Evolutionary conservation across 2,888 invertebrate genomes (phyloP).

Genomic region (Cryptus armator): DNA sequence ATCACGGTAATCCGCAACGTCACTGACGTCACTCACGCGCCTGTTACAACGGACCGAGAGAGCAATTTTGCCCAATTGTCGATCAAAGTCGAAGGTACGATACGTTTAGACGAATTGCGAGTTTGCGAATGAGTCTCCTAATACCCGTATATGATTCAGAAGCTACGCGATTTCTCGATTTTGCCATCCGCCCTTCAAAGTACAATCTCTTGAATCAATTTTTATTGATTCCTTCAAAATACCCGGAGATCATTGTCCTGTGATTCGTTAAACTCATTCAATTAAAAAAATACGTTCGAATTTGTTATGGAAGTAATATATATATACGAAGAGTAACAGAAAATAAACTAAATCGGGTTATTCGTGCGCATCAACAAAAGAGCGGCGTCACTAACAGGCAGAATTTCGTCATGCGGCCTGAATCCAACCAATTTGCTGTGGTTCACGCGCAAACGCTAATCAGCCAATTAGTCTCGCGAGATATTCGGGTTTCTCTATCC

Average conservation of each 20-base stretch:
- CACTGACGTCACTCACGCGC: slow-evolving; percentile 75
- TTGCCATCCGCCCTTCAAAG: too few species aligned
- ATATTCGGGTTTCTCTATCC: slow-evolving; percentile 30
- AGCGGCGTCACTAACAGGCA: too few species aligned
- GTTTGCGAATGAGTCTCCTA: slow-evolving; percentile 14
- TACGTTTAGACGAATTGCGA: slow-evolving; percentile 70
- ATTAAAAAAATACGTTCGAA: not conserved
- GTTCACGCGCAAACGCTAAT: slow-evolving; percentile 71
- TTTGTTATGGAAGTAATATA: slow-evolving; percentile 18
- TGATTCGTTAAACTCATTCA: not conserved
- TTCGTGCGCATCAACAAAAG: too few species aligned
- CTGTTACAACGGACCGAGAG: slow-evolving; percentile 72
- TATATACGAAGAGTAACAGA: not conserved
- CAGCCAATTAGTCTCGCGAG: slow-evolving; percentile 72
- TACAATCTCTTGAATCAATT: too few species aligned
- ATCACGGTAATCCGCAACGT: slow-evolving; percentile 78
- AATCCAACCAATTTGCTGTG: slow-evolving; percentile 71
- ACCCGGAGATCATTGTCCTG: too few species aligned
- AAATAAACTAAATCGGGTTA: not conserved
- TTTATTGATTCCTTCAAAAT: too few species aligned
- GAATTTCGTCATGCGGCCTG: slow-evolving; percentile 38
- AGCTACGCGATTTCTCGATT: too few species aligned
- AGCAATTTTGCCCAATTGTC: slow-evolving; percentile 81
- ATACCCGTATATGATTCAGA: too few species aligned
- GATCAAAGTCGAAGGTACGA: slow-evolving; percentile 78